Percentiles rank a stretch among this genome's conserved stretches.
phyloP scores from a whole-genome alignment of 2,797 vertebrate genomes.

The Pyrocephalus nanus region DNA sequence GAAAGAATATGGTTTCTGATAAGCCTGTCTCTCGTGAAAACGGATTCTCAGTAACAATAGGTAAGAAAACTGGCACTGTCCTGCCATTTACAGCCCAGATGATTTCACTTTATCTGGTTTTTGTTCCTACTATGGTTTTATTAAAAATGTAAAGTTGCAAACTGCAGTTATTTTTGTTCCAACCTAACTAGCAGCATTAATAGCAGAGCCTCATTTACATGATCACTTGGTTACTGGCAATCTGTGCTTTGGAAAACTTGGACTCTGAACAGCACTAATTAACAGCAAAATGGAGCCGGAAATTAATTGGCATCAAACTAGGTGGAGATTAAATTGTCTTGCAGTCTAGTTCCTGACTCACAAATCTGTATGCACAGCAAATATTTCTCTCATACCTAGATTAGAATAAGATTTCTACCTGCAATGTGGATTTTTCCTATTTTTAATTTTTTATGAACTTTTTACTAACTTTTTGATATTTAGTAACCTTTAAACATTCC shows the following conservation, averaged over 20 bases:
- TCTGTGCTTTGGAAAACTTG: slow-evolving; percentile 44
- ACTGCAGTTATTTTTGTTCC: slow-evolving; percentile 32
- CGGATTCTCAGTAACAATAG: background rate
- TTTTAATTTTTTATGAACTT: background rate
- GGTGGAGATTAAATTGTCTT: background rate
- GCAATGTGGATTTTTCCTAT: background rate
- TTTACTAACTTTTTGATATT: background rate
- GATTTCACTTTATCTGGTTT: background rate
- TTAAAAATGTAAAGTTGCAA: background rate
- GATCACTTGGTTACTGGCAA: slow-evolving; percentile 24
- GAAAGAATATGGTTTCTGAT: background rate
- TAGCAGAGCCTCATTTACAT: slow-evolving; percentile 20
- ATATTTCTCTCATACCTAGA: background rate
- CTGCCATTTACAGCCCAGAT: background rate
- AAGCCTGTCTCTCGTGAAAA: background rate
- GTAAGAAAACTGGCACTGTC: background rate
- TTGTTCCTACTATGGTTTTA: background rate
- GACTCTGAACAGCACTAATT: slow-evolving; percentile 38
- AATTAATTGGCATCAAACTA: slow-evolving; percentile 50
- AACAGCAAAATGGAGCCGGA: slow-evolving; percentile 42
- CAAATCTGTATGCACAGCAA: slow-evolving; percentile 15
- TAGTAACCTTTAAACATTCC: background rate
- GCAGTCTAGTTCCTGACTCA: background rate
- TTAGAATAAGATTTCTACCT: background rate
- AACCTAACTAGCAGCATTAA: background rate